Base-by-base conservation (phyloP, 2,888 invertebrate genomes). In the Mimachlamys varia region DNA sequence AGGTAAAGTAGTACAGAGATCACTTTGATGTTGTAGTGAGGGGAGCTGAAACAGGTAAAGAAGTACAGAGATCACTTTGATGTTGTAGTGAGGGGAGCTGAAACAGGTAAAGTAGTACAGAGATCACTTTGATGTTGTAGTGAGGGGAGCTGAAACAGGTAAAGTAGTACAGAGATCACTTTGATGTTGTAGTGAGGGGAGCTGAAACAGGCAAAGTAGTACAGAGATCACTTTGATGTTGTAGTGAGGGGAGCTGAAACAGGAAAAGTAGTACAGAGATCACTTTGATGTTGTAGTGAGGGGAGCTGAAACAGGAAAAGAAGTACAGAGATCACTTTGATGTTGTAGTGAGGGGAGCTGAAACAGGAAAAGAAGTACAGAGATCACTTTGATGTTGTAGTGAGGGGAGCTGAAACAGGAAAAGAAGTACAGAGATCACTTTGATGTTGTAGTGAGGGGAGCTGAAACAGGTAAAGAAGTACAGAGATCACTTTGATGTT, bases 41-140 rank as follows among this genome's bases (percentile, higher is more conserved):
- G 92, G 19, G 92, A 92, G 33, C 92, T 92, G 55, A 58, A 89
- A 89, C 27, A 22, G 55, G 1, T 22, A 4, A 22, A 58, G n/a
- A n/a, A 53, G 44, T 53, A 92, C 92, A 37, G 92, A 92, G 90
- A 92, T 91, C 49, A 92, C 90, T 58, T 92, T 92, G 55, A 92
- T 89, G 19, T 88, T 87, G 53, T 91, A 87, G 50, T 90, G 90
- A 49, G 92, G 92, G 19, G 92, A 92, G 33, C 92, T 92, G 55
- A 58, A 89, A 89, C 27, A 22, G 55, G 1, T 22, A 4, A 22
- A 58, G n/a, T 22, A 53, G 44, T 53, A 92, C 92, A 37, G 92
- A 92, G 90, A 92, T 91, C 49, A 92, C 90, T 58, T 92, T 92
- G 55, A 92, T 89, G 19, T 88, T 87, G 53, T 91, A 87, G 50